These are phyloP conservation scores for Malthinus seriepunctatus DNA, from an alignment of 2,888 invertebrate species.

Conservation along the genomic window DNA sequence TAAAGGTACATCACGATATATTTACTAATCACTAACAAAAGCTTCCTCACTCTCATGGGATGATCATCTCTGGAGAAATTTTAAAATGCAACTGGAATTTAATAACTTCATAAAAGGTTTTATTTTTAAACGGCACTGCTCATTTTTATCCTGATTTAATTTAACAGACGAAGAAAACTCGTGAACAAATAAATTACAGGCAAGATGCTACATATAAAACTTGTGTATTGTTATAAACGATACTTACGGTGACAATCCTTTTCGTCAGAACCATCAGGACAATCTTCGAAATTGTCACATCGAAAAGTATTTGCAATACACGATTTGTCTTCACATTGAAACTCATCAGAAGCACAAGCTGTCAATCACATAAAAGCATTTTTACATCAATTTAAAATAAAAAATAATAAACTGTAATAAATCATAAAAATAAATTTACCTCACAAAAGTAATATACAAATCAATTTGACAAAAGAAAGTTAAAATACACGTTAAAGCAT, in stretches of 20 bases:
- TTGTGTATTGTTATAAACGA: slow-evolving; percentile 9
- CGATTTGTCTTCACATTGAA: slow-evolving; percentile 55
- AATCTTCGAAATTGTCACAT: slow-evolving; percentile 60
- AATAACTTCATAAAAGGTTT: no score
- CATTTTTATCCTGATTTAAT: no score
- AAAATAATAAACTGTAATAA: background rate
- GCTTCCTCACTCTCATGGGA: background rate
- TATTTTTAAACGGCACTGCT: no score
- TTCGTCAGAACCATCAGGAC: slow-evolving; percentile 64
- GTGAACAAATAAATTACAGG: no score
- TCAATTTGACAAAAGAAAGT: slow-evolving; percentile 1
- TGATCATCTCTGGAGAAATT: background rate
- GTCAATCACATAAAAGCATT: slow-evolving; percentile 26
- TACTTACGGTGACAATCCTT: slow-evolving; percentile 53
- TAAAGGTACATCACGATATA: no score
- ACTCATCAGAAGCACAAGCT: slow-evolving; percentile 64
- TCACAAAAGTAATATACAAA: slow-evolving; percentile 1
- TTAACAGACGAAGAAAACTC: no score
- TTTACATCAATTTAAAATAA: slow-evolving; percentile 2
- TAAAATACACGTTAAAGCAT: background rate
- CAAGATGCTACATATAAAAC: background rate
- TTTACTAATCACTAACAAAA: no score
- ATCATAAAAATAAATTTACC: background rate
- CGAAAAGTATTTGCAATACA: slow-evolving; percentile 58
- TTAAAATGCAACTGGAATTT: slow-evolving; percentile 17